phyloP scores from a whole-genome alignment of 1,140 invertebrate species.

The Galendromus occidentalis region DNA sequence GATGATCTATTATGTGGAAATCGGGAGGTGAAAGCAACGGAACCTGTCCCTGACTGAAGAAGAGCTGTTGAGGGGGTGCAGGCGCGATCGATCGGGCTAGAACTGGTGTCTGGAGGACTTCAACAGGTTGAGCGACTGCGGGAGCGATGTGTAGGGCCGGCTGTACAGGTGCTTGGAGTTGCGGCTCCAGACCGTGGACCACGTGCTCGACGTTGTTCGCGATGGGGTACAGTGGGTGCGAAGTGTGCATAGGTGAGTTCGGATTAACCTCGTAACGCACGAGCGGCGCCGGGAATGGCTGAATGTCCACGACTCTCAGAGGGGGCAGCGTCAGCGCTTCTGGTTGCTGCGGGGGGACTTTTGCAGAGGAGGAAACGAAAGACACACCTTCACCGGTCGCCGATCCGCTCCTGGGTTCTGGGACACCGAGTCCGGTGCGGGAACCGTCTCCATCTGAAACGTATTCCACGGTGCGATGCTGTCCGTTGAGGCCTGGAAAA shows the following conservation, averaged over 20 bases:
- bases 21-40: too few relatives aligned
- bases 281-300: neutral
- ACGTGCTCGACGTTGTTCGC: neutral
- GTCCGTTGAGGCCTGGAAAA: constrained; percentile 12
- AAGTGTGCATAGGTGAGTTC: neutral
- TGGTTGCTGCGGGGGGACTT: neutral
- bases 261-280: neutral
- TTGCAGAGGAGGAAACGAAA: neutral
- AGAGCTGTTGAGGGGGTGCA: too few relatives aligned
- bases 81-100: neutral
- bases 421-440: constrained; percentile 15
- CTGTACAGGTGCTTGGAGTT: neutral
- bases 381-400: neutral
- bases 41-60: too few relatives aligned
- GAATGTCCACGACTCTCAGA: neutral
- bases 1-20: too few relatives aligned
- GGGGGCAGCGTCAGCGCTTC: neutral
- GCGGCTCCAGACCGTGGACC: neutral
- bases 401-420: constrained; percentile 15
- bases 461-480: constrained; percentile 17
- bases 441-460: constrained; percentile 15
- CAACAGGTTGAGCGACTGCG: neutral
- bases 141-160: neutral
- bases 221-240: neutral
- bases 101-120: neutral